Percentiles rank a stretch among this genome's conserved stretches.
These are phyloP conservation scores for Proterorhinus semilunaris DNA, from an alignment of 2,113 vertebrate genomes.

Conservation along the genomic window DNA sequence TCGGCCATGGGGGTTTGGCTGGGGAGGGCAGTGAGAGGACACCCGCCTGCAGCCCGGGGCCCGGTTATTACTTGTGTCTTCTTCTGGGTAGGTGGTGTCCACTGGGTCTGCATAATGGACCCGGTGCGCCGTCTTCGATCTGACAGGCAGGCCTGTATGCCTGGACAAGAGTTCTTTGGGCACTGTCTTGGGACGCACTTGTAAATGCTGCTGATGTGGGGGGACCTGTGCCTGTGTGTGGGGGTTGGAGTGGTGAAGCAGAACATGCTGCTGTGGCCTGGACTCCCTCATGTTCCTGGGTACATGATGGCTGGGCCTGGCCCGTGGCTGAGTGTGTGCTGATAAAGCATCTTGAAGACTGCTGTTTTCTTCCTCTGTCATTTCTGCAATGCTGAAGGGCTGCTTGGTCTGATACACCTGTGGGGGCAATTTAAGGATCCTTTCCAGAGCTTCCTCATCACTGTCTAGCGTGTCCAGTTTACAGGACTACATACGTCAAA, in stretches of 20 bases:
- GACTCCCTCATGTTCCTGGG: conserved; percentile 37
- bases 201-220: conserved; percentile 51
- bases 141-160: conserved; percentile 36
- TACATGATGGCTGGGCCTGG: conserved; percentile 17
- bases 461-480: conserved; percentile 84
- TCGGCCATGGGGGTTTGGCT: conserved; percentile 38
- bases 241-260: conserved; percentile 23
- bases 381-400: conserved; percentile 90
- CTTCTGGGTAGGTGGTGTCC: conserved; percentile 59
- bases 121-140: conserved; percentile 55
- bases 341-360: conserved; percentile 71
- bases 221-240: conserved; percentile 9
- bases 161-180: conserved; percentile 52
- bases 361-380: conserved; percentile 86
- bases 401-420: conserved; percentile 83
- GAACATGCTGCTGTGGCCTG: conserved; percentile 28
- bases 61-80: conserved; percentile 55
- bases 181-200: conserved; percentile 46
- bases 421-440: conserved; percentile 85
- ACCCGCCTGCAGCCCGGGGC: conserved; percentile 46
- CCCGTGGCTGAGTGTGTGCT: conserved; percentile 13
- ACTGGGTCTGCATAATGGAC: conserved; percentile 61
- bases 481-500: conserved; percentile 65
- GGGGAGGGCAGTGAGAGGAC: conserved; percentile 27
- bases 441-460: conserved; percentile 91